Conservation (phyloP, 1,140 invertebrate genomes). For the Drosophila sucinea region DNA sequence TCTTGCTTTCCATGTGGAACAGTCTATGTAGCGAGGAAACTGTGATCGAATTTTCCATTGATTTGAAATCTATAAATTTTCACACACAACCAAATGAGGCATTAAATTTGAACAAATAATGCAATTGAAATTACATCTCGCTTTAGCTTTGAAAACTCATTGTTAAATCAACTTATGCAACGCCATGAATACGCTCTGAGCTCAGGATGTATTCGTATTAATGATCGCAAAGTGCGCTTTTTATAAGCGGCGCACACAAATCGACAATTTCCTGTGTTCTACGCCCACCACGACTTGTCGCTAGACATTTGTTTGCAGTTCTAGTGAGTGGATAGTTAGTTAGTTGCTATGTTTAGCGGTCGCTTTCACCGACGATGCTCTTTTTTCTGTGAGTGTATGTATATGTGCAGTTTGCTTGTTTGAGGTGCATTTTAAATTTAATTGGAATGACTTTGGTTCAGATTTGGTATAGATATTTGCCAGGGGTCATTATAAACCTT, state of each 20-base stretch:
- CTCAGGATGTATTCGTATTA: conserved; percentile 48
- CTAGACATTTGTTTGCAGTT: conserved; percentile 10
- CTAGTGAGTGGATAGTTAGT: background rate
- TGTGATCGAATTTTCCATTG: background rate
- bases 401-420: background rate
- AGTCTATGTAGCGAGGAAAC: no score
- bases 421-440: conserved; percentile 24
- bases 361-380: conserved; percentile 4
- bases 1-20: background rate
- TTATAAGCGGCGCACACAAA: conserved; percentile 53
- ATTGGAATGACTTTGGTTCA: conserved; percentile 25
- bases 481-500: background rate
- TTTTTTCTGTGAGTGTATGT: conserved; percentile 9
- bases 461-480: background rate
- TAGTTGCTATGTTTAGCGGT: conserved; percentile 13
- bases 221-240: conserved; percentile 36
- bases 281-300: conserved; percentile 42
- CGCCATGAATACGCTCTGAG: conserved; percentile 11
- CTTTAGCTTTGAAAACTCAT: background rate
- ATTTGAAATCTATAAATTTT: conserved; percentile 1
- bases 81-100: background rate
- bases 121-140: background rate
- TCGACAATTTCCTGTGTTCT: conserved; percentile 58
- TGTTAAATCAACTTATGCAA: conserved; percentile 20
- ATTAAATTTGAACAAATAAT: background rate